phyloP scores from a whole-genome alignment of 2,113 vertebrate genomes.

The Oryzias javanicus region DNA sequence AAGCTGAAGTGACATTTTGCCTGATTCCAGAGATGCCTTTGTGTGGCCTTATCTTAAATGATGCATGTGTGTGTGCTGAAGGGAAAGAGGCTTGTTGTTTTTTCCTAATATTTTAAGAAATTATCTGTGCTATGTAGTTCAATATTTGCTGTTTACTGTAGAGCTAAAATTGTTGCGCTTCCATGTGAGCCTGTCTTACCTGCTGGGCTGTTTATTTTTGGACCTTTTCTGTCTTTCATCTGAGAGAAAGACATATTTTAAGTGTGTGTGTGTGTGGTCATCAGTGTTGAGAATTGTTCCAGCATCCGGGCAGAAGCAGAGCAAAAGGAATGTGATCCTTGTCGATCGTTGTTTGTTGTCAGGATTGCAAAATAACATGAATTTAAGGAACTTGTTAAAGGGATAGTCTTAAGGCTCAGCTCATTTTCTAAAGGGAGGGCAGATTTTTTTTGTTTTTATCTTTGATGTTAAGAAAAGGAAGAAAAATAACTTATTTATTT shows the following conservation, averaged over 20 bases:
- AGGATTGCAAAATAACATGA: constrained; percentile 5
- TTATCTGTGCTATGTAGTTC: constrained; percentile 3
- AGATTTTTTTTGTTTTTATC: too few species aligned
- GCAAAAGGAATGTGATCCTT: background rate
- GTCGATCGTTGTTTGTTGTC: background rate
- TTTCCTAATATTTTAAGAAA: constrained; percentile 14
- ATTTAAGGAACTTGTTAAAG: background rate
- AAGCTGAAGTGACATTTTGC: constrained; percentile 51
- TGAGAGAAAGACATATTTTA: background rate
- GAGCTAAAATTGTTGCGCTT: constrained; percentile 15
- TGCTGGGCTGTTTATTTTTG: constrained; percentile 11
- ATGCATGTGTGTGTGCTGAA: constrained; percentile 33
- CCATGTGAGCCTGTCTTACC: constrained; percentile 16
- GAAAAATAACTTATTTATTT: constrained; percentile 20
- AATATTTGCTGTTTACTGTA: constrained; percentile 17
- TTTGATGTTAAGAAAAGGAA: too few species aligned
- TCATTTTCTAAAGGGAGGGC: too few species aligned
- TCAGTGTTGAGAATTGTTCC: constrained; percentile 5
- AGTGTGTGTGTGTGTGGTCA: constrained; percentile 13
- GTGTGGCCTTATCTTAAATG: constrained; percentile 58
- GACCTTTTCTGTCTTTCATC: constrained; percentile 2
- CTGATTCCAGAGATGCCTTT: constrained; percentile 59
- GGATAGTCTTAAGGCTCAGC: background rate
- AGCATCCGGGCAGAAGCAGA: background rate
- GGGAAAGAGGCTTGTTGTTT: constrained; percentile 5